A percentile compares a stretch with the other conserved stretches of the same genome.
Conservation (phyloP, 64 coral and sea anemone species). For the Stichodactyla mertensii region DNA sequence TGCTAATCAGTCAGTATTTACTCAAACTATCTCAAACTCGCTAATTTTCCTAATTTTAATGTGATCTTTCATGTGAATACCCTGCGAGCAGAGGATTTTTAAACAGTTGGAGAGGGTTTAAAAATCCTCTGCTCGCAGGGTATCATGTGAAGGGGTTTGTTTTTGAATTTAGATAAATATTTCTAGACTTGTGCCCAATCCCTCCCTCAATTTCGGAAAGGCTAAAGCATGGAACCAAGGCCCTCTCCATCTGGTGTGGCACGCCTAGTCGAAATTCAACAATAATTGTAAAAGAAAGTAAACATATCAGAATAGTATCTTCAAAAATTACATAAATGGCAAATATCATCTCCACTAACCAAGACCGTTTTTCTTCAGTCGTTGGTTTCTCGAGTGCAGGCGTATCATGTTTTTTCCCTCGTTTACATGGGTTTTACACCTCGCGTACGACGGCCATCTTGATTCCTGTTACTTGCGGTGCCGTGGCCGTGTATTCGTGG, state of each 20-base stretch:
- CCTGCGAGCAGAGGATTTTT: too few species aligned
- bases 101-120: too few species aligned
- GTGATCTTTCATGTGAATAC: too few species aligned
- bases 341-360: neutral
- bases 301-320: neutral
- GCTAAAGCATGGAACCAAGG: neutral
- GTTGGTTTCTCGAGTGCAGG: slow-evolving; percentile 25
- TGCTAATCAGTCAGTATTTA: too few species aligned
- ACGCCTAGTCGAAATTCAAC: neutral
- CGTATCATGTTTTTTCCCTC: slow-evolving; percentile 25
- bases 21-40: too few species aligned
- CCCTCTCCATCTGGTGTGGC: neutral
- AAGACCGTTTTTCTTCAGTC: neutral
- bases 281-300: neutral
- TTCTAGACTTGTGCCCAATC: too few species aligned
- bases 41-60: too few species aligned
- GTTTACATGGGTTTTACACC: slow-evolving; percentile 28
- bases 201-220: too few species aligned
- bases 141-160: too few species aligned
- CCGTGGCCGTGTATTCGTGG: slow-evolving; percentile 44
- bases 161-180: too few species aligned
- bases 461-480: slow-evolving; percentile 46
- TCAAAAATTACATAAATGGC: neutral
- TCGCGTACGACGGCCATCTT: slow-evolving; percentile 33
- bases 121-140: too few species aligned